phyloP scores from a whole-genome alignment of 2,888 invertebrate genomes.

The Hoplodrina ambigua region DNA sequence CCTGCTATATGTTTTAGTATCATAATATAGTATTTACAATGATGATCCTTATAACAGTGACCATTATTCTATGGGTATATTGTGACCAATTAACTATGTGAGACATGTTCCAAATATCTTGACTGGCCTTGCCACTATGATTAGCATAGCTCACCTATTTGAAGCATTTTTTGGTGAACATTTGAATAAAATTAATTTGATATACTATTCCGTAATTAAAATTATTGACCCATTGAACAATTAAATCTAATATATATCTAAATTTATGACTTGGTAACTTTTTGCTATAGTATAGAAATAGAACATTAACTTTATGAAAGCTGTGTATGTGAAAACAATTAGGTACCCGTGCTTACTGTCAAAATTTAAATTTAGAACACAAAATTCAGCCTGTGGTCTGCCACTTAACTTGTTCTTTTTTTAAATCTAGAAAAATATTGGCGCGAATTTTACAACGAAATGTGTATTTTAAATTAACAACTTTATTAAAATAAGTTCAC shows the following conservation, averaged over 20 bases:
- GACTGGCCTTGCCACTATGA: constrained; percentile 22
- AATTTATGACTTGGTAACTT: neutral
- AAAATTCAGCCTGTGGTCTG: neutral
- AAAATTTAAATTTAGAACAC: neutral
- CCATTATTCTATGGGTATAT: neutral
- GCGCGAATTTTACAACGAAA: constrained; percentile 27
- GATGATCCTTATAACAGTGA: neutral
- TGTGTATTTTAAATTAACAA: constrained; percentile 25
- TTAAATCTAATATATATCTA: neutral
- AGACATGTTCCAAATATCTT: constrained; percentile 16
- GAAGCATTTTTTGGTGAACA: neutral
- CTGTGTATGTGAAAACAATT: too few relatives aligned
- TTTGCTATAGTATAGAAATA: too few relatives aligned
- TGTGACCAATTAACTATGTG: neutral
- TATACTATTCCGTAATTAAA: neutral
- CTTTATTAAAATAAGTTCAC: constrained; percentile 10
- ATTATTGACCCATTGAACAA: neutral
- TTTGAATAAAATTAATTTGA: constrained; percentile 20
- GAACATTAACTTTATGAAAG: too few relatives aligned
- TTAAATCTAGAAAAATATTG: constrained; percentile 29
- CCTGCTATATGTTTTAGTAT: too few relatives aligned
- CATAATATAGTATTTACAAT: too few relatives aligned
- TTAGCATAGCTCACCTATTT: constrained; percentile 42
- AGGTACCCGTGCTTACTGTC: too few relatives aligned
- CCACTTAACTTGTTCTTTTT: neutral